Percentiles rank a stretch among this genome's conserved stretches.
These are phyloP conservation scores for Scaptodrosophila latifasciaeformis DNA, from an alignment of 2,888 invertebrate genomes.

Conservation along the genomic window DNA sequence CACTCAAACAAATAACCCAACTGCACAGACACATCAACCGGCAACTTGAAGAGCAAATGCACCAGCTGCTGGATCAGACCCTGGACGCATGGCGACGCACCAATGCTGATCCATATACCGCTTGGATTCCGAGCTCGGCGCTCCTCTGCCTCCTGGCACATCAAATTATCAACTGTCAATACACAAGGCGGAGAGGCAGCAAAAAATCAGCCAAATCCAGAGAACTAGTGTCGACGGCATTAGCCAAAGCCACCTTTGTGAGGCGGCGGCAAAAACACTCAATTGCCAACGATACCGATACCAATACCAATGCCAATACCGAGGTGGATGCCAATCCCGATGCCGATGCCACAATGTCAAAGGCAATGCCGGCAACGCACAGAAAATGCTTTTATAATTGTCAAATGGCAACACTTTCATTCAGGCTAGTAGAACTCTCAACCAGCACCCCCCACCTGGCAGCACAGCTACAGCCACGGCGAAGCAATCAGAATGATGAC, in stretches of 20 bases:
- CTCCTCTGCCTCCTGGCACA: conserved; percentile 43
- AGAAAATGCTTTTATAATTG: conserved; percentile 71
- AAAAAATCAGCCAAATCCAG: conserved; percentile 17
- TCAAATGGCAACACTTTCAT: conserved; percentile 56
- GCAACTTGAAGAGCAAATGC: conserved; percentile 22
- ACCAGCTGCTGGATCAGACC: not conserved
- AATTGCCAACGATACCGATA: not conserved
- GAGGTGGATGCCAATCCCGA: conserved; percentile 9
- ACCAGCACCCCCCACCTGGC: no score
- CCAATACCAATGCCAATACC: conserved; percentile 9
- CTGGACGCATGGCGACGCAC: conserved; percentile 25
- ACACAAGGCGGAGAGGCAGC: conserved; percentile 35
- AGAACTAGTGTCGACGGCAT: conserved; percentile 1
- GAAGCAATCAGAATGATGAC: conserved; percentile 29
- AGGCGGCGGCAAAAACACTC: no score
- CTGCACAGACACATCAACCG: conserved; percentile 47
- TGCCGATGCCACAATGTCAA: conserved; percentile 44
- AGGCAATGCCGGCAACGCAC: conserved; percentile 26
- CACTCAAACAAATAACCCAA: conserved; percentile 33
- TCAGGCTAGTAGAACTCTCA: no score
- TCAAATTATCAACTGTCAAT: conserved; percentile 69
- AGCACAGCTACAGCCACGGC: conserved; percentile 14
- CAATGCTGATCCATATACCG: no score
- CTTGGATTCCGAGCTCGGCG: no score
- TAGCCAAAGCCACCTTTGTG: not conserved